Evolutionary conservation across 2,888 invertebrate species (phyloP), one percentile per base, ranked within the genome.

Genomic region (Eupithecia tripunctaria): DNA sequence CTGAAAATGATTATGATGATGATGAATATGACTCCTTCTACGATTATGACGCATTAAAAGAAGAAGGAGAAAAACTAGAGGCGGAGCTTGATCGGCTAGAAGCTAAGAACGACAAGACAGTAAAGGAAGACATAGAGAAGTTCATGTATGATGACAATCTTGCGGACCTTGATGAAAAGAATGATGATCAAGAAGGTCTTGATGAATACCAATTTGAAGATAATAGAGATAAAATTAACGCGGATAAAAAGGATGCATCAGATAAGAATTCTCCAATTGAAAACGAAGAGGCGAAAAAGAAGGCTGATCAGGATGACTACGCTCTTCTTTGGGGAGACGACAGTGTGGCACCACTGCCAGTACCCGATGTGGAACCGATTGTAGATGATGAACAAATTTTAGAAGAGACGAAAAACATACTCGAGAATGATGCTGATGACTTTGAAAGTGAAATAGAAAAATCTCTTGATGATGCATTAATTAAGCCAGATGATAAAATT

Each of bases 151-250:
- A 77, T 21, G 73, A 73, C 62, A 29, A 27, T 32, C 14, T 27
- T 5, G 73, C 79, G 60, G 76, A 75, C 18, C 72, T 63, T 36
- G 29, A 75, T 59, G 67, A 71, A 51, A 21, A 51, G 21, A 51
- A 51, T 10, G 47, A 21, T 15, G 76, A 75, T 29, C 36, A 77
- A 6, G 79, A 81, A 25, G 75, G 72, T 41, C 75, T 83, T 10
- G 76, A 79, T 59, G 90, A 91, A 76, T 91, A 91, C 70, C 89
- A 87, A 68, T 78, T 88, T 32, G 92, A 92, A 84, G 92, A 92
- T 43, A 91, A 91, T 51, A 85, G 47, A 91, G 71, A 76, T 77
- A 67, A 66, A 62, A n/a, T 10, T 66, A 76, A 81, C 32, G 76
- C 79, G 15, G 64, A 66, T 3, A 72, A 67, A 64, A 67, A 74